Base-by-base conservation (phyloP, 2,797 vertebrate species). In the Lepidocolaptes lacrymiger region DNA sequence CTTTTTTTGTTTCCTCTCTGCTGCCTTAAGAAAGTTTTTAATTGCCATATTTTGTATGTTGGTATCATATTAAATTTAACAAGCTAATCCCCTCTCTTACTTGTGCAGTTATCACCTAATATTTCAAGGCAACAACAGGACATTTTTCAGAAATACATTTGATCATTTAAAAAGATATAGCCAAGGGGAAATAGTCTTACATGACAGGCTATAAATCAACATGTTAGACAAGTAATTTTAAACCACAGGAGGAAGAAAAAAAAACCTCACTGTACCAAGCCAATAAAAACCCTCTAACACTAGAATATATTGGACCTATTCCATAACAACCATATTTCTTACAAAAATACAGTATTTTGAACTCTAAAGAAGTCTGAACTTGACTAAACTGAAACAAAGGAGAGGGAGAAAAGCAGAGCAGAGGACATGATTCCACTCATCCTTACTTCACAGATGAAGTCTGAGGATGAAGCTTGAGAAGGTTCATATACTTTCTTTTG, bases 151-250 rank as follows among this genome's bases (percentile, higher is more conserved):
- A 95, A 91, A 93, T 87, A 86, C 13, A 85, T 92, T 0, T 93
- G 68, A 96, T 87, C 44, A 82, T 81, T 89, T 91, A 88, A 79
- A 84, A 96, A 88, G 84, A 88, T 79, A 92, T 6, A 91, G 86
- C 91, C 84, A 94, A 78, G 64, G 76, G 91, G 75, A 95, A 85
- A 79, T 24, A 89, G 68, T 81, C 85, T 84, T 95, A 94, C 88
- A 89, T 41, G 90, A 93, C 80, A 88, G 89, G 59, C 41, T 91
- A 87, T 86, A 95, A 95, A 94, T 95, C 82, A 93, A 83, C 73
- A 75, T 30, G 68, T 81, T 89, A 93, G 93, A 90, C 3, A 27
- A 85, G 96, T 82, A 82, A 93, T 89, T 93, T 95, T 89, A 96
- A 94, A 96, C 93, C 91, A 85, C 79, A 66, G 49, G 79, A 94